phyloP scores from a whole-genome alignment of 2,888 invertebrate genomes.

The Osedax frankpressi region DNA sequence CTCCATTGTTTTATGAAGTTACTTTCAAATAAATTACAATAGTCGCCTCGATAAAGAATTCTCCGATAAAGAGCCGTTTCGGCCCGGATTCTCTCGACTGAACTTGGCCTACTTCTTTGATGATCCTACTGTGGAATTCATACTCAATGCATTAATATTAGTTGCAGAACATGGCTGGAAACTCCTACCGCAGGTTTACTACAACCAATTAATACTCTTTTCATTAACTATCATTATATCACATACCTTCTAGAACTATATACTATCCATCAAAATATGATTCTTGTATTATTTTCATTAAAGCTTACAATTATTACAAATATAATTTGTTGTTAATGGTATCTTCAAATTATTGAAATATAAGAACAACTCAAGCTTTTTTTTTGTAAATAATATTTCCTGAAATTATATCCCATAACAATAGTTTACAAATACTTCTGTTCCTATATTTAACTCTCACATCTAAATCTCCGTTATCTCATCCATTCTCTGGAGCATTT shows the following conservation, averaged over 20 bases:
- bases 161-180: slow-evolving; percentile 78
- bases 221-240: not conserved
- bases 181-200: slow-evolving; percentile 55
- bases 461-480: too few relatives aligned
- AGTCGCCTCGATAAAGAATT: slow-evolving; percentile 52
- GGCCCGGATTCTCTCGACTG: slow-evolving; percentile 73
- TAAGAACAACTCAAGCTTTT: too few relatives aligned
- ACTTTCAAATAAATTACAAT: too few relatives aligned
- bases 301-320: not conserved
- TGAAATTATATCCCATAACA: too few relatives aligned
- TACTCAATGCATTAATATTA: slow-evolving; percentile 70
- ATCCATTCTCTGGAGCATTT: too few relatives aligned
- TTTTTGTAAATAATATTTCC: too few relatives aligned
- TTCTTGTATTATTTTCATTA: not conserved
- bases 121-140: slow-evolving; percentile 65
- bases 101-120: slow-evolving; percentile 74
- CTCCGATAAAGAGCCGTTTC: slow-evolving; percentile 57
- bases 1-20: too few relatives aligned
- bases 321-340: not conserved
- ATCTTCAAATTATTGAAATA: not conserved
- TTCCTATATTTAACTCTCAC: too few relatives aligned
- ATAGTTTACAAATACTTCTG: too few relatives aligned
- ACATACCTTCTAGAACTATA: slow-evolving; percentile 19
- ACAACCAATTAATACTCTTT: not conserved
- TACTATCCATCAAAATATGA: not conserved